Evolutionary conservation across 2,113 vertebrate species (phyloP).

Genomic region (Ivindomyrus marchei): DNA sequence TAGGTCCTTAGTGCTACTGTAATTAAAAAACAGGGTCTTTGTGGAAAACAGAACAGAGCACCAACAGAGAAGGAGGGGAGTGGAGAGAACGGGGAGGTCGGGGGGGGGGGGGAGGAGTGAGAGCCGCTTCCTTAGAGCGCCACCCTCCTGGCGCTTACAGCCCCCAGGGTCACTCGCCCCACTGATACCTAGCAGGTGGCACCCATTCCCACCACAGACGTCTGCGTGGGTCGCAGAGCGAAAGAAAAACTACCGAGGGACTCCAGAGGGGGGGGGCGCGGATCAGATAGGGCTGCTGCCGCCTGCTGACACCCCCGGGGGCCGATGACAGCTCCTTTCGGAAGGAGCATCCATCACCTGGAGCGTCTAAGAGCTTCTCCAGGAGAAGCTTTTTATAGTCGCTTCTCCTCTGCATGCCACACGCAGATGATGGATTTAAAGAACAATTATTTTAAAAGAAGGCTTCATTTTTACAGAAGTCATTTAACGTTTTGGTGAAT

Average conservation of each 20-base stretch:
- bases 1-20: conserved; percentile 45
- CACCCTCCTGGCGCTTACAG: not conserved
- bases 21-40: conserved; percentile 52
- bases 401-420: not conserved
- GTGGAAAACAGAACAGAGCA: conserved; percentile 43
- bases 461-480: not conserved
- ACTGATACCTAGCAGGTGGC: not conserved
- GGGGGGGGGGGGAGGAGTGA: not conserved
- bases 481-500: not conserved
- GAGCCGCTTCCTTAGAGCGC: not conserved
- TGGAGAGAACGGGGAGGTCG: not conserved
- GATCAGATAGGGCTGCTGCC: not conserved
- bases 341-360: not conserved
- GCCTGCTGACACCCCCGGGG: not conserved
- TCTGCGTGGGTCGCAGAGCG: not conserved
- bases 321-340: conserved; percentile 12
- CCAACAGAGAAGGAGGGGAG: not conserved
- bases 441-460: not conserved
- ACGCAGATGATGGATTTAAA: not conserved
- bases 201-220: not conserved
- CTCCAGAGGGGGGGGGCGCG: not conserved
- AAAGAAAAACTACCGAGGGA: not conserved
- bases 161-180: not conserved
- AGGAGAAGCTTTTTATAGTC: not conserved
- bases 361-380: not conserved